Evolutionary conservation across 2,888 invertebrate species (phyloP), one percentile per base, ranked within the genome.

Genomic region (Cylloceria caligata): DNA sequence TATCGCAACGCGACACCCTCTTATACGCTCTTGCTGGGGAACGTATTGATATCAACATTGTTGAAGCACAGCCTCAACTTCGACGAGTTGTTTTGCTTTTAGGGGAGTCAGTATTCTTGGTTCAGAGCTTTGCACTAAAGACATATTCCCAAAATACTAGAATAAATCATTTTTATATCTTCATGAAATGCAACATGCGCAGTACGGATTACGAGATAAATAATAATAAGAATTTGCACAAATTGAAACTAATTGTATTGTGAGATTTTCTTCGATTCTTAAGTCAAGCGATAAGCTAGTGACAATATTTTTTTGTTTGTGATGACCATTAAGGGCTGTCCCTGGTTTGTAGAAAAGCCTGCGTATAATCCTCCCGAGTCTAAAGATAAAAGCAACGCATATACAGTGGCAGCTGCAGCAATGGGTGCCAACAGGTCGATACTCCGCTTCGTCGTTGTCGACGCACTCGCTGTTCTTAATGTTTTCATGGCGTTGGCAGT

Each of bases 401-500:
- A 87, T 87, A 88, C 88, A 87, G 81, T 81, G 84, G 78, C 78
- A 72, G 78, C 78, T 72, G 86, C 84, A 67, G 80, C 88, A 86
- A 67, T 86, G 88, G 88, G 87, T 87, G 88, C 88, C 88, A 89
- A 89, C 89, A 88, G 89, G 90, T 90, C 90, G 90, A 90, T 90
- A 90, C 89, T 89, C 88, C 88, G 78, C 34, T 62, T 77, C 49
- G 30, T 60, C 36, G 62, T 52, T 45, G 39, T 57, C 71, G 72
- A 45, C 57, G 57, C 21, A 39, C 62, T 72, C 52, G 52, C 55
- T 55, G 52, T 69, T 42, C 72, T 57, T 24, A 60, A 60, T 60
- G 72, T 72, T 72, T 45, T 57, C 47, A 71, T 57, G 71, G 57
- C 72, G 72, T 72, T 60, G 19, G 71, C 71, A 39, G 21, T 16